These are phyloP conservation scores for Andrena marginata DNA, from an alignment of 2,888 invertebrate species.

Conservation along the genomic window DNA sequence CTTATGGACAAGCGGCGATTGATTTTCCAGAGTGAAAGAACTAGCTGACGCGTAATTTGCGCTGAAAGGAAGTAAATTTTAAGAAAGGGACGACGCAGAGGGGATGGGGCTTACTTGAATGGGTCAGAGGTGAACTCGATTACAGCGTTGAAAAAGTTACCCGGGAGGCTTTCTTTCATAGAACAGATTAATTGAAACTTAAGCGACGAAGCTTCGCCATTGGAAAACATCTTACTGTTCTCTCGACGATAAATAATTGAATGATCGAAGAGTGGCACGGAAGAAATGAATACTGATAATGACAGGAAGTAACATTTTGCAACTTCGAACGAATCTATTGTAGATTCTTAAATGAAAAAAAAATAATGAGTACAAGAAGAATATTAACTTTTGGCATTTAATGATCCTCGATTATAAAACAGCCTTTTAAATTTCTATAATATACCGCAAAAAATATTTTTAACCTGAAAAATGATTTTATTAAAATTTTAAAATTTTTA, in stretches of 20 bases:
- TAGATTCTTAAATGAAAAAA: neutral
- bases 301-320: neutral
- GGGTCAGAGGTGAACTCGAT: constrained; percentile 4
- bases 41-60: constrained; percentile 12
- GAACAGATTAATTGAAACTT: constrained; percentile 17
- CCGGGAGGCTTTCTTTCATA: constrained; percentile 9
- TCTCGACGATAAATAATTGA: neutral
- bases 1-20: constrained; percentile 1
- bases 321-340: neutral
- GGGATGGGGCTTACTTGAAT: neutral
- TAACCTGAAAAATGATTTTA: neutral
- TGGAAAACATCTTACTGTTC: neutral
- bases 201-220: neutral
- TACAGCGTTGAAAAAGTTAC: constrained; percentile 18
- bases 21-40: constrained; percentile 10
- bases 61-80: constrained; percentile 22
- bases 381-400: neutral
- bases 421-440: no score
- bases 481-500: neutral
- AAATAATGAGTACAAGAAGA: neutral
- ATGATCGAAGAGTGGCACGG: neutral
- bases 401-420: no score
- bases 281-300: neutral
- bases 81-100: neutral
- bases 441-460: neutral